phyloP scores from a whole-genome alignment of 2,113 vertebrate genomes.

The Scalopus aquaticus region DNA sequence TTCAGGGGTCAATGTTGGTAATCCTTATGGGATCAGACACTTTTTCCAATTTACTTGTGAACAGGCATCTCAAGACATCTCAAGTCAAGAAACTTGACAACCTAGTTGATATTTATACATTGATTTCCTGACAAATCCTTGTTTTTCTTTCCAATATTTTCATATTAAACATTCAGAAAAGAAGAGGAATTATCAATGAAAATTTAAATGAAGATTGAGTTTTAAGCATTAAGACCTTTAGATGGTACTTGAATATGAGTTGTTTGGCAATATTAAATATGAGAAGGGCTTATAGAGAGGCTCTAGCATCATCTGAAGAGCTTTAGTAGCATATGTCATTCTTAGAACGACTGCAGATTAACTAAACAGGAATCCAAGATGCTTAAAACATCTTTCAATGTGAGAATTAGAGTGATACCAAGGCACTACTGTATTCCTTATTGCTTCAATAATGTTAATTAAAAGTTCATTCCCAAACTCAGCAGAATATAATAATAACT shows the following conservation, averaged over 20 bases:
- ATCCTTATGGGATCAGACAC: neutral
- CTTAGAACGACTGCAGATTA: neutral
- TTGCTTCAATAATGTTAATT: neutral
- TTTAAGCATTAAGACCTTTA: neutral
- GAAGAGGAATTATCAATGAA: slow-evolving; percentile 19
- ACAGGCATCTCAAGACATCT: neutral
- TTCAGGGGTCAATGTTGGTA: neutral
- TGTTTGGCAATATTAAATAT: slow-evolving; percentile 19
- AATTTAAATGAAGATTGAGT: neutral
- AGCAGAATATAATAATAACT: neutral
- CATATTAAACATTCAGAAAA: neutral
- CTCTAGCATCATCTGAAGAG: neutral
- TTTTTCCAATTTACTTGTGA: neutral
- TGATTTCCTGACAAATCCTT: neutral
- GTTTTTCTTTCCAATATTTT: neutral
- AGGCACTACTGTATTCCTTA: neutral
- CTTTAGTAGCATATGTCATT: neutral
- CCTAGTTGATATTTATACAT: neutral
- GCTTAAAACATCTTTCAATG: neutral
- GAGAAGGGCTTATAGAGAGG: neutral
- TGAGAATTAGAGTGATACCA: slow-evolving; percentile 2
- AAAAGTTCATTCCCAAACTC: neutral
- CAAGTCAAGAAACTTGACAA: neutral
- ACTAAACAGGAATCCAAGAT: neutral
- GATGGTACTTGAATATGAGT: slow-evolving; percentile 23